These are phyloP conservation scores for Chionodraco myersi DNA, from an alignment of 2,113 vertebrate species.

Conservation along the genomic window DNA sequence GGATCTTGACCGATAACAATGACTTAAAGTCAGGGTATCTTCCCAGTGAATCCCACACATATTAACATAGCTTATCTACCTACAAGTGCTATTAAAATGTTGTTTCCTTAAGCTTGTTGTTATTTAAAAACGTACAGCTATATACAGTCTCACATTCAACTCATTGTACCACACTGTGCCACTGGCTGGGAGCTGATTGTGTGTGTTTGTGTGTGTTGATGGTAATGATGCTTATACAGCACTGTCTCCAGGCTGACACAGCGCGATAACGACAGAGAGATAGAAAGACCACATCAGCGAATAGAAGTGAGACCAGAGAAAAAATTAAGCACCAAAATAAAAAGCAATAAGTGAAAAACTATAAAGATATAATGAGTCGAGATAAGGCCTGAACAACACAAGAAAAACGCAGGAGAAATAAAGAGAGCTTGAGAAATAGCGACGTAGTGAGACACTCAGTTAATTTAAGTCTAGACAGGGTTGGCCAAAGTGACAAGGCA, in stretches of 20 bases:
- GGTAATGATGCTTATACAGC: constrained; percentile 46
- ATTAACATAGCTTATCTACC: neutral
- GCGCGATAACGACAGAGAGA: constrained; percentile 43
- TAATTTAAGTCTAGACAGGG: constrained; percentile 33
- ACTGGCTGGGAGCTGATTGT: constrained; percentile 28
- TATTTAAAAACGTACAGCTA: constrained; percentile 20
- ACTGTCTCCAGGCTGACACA: constrained; percentile 53
- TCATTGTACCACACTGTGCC: constrained; percentile 21
- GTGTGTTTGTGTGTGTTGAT: constrained; percentile 8
- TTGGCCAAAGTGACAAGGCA: constrained; percentile 12
- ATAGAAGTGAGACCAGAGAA: constrained; percentile 6
- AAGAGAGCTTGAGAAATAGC: constrained; percentile 8
- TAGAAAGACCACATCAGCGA: constrained; percentile 3
- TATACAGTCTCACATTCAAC: constrained; percentile 33
- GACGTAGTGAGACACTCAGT: constrained; percentile 16
- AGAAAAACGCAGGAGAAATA: neutral
- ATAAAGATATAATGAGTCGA: neutral
- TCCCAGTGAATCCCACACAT: neutral
- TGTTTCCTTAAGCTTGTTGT: constrained; percentile 19
- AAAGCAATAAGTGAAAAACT: neutral
- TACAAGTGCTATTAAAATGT: neutral
- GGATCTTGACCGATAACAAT: neutral
- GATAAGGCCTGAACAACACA: neutral
- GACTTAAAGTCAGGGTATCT: neutral
- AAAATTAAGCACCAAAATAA: neutral